Evolutionary conservation across 2,113 vertebrate species (phyloP), one percentile per base, ranked within the genome.

Genomic region (Scartelaos histophorus): DNA sequence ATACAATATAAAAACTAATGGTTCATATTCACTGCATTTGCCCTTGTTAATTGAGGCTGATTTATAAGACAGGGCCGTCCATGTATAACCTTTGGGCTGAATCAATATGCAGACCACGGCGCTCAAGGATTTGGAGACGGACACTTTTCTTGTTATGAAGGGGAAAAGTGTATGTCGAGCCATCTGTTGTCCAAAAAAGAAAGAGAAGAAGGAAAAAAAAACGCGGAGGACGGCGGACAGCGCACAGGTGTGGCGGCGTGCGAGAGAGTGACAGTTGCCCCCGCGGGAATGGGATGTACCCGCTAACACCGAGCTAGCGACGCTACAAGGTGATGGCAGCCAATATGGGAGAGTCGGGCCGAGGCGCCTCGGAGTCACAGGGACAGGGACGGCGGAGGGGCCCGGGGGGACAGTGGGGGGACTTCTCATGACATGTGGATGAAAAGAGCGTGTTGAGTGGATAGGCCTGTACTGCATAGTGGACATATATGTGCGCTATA

Each of bases 131-230:
- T 25, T 6, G 25, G 13, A 22, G 56, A 58, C 51, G 10, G 56
- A 58, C 56, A 25, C 22, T 16, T 81, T 79, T 82, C 85, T 82
- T 82, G 87, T 85, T 81, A 81, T 66, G 64, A 76, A 84, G 71
- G 21, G 67, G 81, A 69, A 73, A 78, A 85, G 71, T 62, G 2
- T 12, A 78, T 81, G 83, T 85, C 80, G 45, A 69, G 79, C 90
- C 90, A 91, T 91, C 90, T 91, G 90, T 67, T 85, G 78, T 80
- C 76, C 66, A 70, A 74, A 86, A 83, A 82, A 71, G 68, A 79
- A 86, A 84, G 84, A 80, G 80, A 80, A 78, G 82, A 60, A 24
- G 54, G n/a, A n/a, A n/a, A 13, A 24, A 19, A 61, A 60, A 25
- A 29, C 3, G 86, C 77, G 75, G 82, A 71, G 43, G 43, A 60